A percentile compares a stretch with the other conserved stretches of the same genome.
Conservation (phyloP, 2,797 vertebrate genomes). For the Lepus oiostolus region DNA sequence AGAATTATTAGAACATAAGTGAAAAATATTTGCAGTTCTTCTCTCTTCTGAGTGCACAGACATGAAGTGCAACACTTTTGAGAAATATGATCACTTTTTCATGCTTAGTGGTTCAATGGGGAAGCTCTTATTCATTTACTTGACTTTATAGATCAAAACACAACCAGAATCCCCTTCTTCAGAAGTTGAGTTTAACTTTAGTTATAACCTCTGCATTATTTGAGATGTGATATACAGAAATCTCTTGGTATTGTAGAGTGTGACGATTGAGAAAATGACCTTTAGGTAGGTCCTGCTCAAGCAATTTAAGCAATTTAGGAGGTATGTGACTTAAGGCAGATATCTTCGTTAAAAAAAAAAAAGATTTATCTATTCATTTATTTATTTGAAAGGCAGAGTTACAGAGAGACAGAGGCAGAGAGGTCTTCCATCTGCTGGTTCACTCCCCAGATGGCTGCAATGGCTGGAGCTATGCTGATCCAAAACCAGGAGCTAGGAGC, state of each 20-base stretch:
- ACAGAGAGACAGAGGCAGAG: too few relatives aligned
- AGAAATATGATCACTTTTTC: not conserved
- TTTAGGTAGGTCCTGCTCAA: not conserved
- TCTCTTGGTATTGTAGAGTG: not conserved
- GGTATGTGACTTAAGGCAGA: not conserved
- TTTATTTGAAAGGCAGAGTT: too few relatives aligned
- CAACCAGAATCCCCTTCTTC: not conserved
- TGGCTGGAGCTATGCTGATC: too few relatives aligned
- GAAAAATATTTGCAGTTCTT: conserved; percentile 14
- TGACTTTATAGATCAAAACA: conserved; percentile 36
- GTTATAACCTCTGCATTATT: not conserved
- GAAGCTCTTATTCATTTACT: not conserved
- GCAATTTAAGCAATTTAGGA: not conserved
- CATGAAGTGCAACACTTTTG: conserved; percentile 27
- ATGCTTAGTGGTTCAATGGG: not conserved
- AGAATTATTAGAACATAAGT: not conserved
- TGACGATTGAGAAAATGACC: not conserved
- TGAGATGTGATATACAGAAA: not conserved
- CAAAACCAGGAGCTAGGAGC: too few relatives aligned
- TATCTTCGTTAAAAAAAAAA: not conserved
- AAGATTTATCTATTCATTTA: too few relatives aligned
- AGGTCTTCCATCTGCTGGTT: too few relatives aligned
- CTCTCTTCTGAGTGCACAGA: not conserved
- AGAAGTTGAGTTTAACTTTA: not conserved
- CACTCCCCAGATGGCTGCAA: too few relatives aligned